Conservation (phyloP, 2,888 invertebrate genomes). For the Eupithecia centaureata region DNA sequence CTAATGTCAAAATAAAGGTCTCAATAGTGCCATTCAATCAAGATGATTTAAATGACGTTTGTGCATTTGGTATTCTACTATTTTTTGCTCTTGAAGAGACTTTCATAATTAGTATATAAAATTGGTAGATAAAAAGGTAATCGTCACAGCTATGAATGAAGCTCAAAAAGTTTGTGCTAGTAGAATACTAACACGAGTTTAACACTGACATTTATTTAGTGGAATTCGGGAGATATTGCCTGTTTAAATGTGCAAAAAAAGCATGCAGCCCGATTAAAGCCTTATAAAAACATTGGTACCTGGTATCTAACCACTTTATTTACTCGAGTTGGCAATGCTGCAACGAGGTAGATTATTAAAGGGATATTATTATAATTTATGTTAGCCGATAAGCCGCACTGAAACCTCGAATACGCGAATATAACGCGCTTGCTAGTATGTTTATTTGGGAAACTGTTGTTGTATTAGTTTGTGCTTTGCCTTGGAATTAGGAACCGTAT, state of each 20-base stretch:
- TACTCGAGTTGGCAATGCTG: conserved; percentile 34
- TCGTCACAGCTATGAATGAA: no score
- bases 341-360: conserved; percentile 47
- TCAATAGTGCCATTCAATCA: no score
- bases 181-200: no score
- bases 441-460: conserved; percentile 12
- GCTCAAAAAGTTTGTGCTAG: no score
- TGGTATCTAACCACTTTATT: conserved; percentile 20
- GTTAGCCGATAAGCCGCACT: conserved; percentile 49
- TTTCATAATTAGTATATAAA: no score
- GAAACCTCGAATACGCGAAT: conserved; percentile 60
- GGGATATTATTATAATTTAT: conserved; percentile 57
- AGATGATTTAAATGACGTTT: no score
- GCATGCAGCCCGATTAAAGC: neutral
- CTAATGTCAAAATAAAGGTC: no score
- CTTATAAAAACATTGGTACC: conserved; percentile 9
- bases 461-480: neutral
- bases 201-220: no score
- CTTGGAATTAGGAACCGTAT: neutral
- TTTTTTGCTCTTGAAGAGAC: no score
- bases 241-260: neutral
- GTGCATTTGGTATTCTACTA: no score
- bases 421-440: conserved; percentile 45
- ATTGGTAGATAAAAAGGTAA: no score
- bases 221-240: neutral